These are phyloP conservation scores for Silurus glanis DNA, from an alignment of 2,113 vertebrate genomes.

Conservation along the genomic window DNA sequence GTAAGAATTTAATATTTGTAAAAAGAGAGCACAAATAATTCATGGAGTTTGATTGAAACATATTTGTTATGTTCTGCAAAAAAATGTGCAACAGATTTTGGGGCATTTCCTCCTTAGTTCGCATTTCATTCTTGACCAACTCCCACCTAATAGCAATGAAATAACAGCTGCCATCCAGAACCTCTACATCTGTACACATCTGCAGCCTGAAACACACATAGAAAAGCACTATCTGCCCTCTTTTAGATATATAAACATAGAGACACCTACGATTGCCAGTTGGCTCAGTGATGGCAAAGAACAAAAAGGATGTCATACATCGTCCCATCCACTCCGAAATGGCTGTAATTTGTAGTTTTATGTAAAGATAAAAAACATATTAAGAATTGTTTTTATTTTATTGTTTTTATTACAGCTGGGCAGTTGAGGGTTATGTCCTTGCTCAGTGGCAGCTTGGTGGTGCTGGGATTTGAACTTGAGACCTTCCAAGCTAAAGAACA, in stretches of 20 bases:
- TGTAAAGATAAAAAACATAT: too few relatives aligned
- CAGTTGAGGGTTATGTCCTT: too few relatives aligned
- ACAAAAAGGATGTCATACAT: background rate
- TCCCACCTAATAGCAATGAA: too few relatives aligned
- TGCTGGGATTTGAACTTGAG: too few relatives aligned
- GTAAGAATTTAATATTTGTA: too few relatives aligned
- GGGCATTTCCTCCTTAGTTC: background rate
- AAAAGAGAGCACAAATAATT: background rate
- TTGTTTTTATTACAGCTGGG: too few relatives aligned
- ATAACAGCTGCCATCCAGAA: background rate
- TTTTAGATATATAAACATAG: background rate
- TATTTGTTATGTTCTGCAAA: background rate
- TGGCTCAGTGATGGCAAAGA: background rate
- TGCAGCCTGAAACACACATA: background rate
- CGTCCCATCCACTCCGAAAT: background rate
- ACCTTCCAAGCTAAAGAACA: too few relatives aligned
- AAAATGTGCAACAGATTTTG: background rate
- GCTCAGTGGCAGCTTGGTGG: too few relatives aligned
- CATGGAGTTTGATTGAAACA: background rate
- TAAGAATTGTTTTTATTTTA: too few relatives aligned
- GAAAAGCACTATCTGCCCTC: background rate
- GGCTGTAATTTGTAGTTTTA: too few relatives aligned
- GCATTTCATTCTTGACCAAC: background rate
- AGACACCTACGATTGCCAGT: background rate
- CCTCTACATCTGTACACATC: background rate